Conservation (phyloP, 2,797 vertebrate species). For the Gadopsis marmoratus region DNA sequence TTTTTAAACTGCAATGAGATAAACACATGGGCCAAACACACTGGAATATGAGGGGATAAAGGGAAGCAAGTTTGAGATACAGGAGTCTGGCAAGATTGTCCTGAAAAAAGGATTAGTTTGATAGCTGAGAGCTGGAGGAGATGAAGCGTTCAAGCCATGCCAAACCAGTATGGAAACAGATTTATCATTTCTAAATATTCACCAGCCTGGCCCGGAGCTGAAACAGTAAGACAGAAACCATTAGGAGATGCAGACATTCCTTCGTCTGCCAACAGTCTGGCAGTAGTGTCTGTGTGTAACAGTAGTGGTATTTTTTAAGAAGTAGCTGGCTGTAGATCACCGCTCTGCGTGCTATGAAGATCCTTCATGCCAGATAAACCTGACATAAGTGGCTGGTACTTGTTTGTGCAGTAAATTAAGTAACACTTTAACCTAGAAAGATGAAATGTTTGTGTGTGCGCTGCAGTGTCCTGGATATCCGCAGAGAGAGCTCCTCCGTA, state of each 20-base stretch:
- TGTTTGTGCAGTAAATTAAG: slow-evolving; percentile 22
- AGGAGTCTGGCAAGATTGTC: slow-evolving; percentile 24
- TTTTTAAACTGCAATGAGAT: slow-evolving; percentile 42
- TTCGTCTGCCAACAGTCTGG: slow-evolving; percentile 58
- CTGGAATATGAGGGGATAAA: slow-evolving; percentile 20
- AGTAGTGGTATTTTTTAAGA: slow-evolving; percentile 38
- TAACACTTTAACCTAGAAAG: background rate
- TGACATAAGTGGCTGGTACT: slow-evolving; percentile 11
- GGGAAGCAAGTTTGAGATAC: slow-evolving; percentile 56
- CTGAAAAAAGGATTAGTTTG: slow-evolving; percentile 26
- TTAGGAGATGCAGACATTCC: slow-evolving; percentile 58
- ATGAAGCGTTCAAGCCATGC: slow-evolving; percentile 12
- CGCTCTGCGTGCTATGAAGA: background rate
- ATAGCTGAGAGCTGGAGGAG: slow-evolving; percentile 25
- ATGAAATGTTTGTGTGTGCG: slow-evolving; percentile 36
- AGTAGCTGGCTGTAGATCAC: slow-evolving; percentile 34
- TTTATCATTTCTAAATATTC: slow-evolving; percentile 58
- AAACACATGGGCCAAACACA: slow-evolving; percentile 39
- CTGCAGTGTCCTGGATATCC: slow-evolving; percentile 74
- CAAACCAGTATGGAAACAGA: slow-evolving; percentile 51
- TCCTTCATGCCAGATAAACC: slow-evolving; percentile 16
- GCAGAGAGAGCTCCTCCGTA: slow-evolving; percentile 72
- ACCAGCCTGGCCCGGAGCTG: slow-evolving; percentile 47
- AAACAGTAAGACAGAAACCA: slow-evolving; percentile 52
- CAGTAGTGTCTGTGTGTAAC: slow-evolving; percentile 11